phyloP scores from a whole-genome alignment of 1,140 invertebrate species.

The Drosophila ohnishii region DNA sequence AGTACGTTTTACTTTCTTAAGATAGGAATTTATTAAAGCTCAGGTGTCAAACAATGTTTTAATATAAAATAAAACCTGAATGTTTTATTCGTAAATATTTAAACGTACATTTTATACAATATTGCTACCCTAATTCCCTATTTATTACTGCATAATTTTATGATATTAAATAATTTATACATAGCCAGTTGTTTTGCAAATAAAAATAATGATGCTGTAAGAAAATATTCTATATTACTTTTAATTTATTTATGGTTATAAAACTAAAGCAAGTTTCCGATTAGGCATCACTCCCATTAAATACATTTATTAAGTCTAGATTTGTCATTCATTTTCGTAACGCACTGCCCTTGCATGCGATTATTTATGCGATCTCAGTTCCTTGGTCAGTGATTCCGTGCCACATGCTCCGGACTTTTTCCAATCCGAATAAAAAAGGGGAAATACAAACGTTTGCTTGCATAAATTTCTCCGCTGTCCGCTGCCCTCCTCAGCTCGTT shows the following conservation, averaged over 20 bases:
- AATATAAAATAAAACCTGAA: no score
- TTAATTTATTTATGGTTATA: not conserved
- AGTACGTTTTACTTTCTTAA: no score
- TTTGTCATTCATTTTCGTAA: not conserved
- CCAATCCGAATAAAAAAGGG: slow-evolving; percentile 37
- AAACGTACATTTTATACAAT: no score
- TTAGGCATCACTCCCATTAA: not conserved
- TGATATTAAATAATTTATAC: no score
- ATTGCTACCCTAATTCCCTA: no score
- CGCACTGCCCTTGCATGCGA: slow-evolving; percentile 5
- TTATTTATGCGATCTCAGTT: slow-evolving; percentile 38
- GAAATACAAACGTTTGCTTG: slow-evolving; percentile 63
- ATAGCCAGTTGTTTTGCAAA: no score
- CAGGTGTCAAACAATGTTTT: not conserved
- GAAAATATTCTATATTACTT: not conserved
- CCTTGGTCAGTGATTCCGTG: slow-evolving; percentile 24
- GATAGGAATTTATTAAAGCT: no score
- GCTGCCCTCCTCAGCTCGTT: slow-evolving; percentile 13
- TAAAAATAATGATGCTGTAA: not conserved
- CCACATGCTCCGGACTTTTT: slow-evolving; percentile 27
- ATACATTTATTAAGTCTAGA: not conserved
- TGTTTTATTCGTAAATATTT: no score
- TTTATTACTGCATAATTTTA: no score
- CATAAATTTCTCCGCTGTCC: slow-evolving; percentile 58
- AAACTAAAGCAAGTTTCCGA: not conserved